These are phyloP conservation scores for Halcyon leucocephala DNA, from an alignment of 2,797 vertebrate genomes.

Conservation along the genomic window DNA sequence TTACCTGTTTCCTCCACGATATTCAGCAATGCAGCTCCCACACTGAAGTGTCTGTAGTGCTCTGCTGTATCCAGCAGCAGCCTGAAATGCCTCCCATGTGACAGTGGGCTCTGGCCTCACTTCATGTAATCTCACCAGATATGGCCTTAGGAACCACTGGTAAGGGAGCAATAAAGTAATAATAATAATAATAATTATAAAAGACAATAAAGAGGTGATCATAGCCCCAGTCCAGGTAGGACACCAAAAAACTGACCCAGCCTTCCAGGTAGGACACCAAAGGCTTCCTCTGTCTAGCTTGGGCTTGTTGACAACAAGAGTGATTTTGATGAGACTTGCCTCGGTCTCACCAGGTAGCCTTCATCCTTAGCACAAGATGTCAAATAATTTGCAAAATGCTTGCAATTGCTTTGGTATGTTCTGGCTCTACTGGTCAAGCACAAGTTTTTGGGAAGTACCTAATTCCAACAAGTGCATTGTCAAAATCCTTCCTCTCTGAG, in stretches of 20 bases:
- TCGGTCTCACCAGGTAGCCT: background rate
- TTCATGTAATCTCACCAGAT: background rate
- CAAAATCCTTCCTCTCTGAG: background rate
- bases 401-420: background rate
- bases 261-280: background rate
- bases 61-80: background rate
- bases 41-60: accelerated
- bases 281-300: background rate
- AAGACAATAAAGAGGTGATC: background rate
- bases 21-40: background rate
- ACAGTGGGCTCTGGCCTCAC: background rate
- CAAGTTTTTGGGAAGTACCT: background rate
- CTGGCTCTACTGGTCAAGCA: background rate
- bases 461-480: background rate
- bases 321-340: background rate
- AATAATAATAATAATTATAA: no score
- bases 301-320: background rate
- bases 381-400: background rate
- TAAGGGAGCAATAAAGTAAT: background rate
- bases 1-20: background rate
- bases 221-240: background rate
- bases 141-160: background rate
- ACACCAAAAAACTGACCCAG: background rate
- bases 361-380: background rate
- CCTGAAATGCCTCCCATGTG: background rate